phyloP scores from a whole-genome alignment of 2,888 invertebrate genomes.

The Torymus auratus region DNA sequence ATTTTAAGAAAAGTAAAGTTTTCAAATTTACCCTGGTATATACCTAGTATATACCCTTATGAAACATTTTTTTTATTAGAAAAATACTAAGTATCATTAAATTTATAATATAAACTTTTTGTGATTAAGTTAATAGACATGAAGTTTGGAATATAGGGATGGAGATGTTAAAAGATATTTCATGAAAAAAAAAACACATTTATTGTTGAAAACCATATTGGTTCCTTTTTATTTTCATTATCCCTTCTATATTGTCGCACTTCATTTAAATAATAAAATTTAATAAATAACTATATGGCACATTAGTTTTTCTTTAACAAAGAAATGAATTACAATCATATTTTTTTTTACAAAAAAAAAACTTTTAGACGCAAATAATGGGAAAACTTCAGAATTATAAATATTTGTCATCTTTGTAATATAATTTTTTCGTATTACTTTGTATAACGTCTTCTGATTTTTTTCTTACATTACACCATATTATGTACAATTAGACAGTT shows the following conservation, averaged over 20 bases:
- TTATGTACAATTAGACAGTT: constrained; percentile 51
- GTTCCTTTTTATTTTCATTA: constrained; percentile 44
- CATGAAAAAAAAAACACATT: constrained; percentile 27
- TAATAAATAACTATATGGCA: constrained; percentile 53
- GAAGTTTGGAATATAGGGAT: not conserved
- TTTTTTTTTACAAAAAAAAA: constrained; percentile 42
- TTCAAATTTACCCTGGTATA: not conserved
- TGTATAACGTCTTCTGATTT: constrained; percentile 41
- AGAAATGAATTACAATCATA: constrained; percentile 38
- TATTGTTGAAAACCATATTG: constrained; percentile 23
- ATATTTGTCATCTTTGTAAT: constrained; percentile 30
- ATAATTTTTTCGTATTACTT: constrained; percentile 53
- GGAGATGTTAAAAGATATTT: not conserved
- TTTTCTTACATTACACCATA: constrained; percentile 37
- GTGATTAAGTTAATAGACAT: not conserved
- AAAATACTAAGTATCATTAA: too few species aligned
- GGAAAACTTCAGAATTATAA: constrained; percentile 27
- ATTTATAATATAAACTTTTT: too few species aligned
- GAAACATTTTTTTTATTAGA: too few species aligned
- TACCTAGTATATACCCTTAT: not conserved
- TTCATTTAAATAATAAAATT: constrained; percentile 48
- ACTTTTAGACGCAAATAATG: constrained; percentile 18
- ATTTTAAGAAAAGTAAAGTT: constrained; percentile 7
- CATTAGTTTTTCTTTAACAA: constrained; percentile 41
- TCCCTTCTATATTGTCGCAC: constrained; percentile 27